Percentiles rank a stretch among this genome's conserved stretches.
These are phyloP conservation scores for Pantherophis vulpinus DNA, from an alignment of 2,797 vertebrate genomes.

Conservation along the genomic window DNA sequence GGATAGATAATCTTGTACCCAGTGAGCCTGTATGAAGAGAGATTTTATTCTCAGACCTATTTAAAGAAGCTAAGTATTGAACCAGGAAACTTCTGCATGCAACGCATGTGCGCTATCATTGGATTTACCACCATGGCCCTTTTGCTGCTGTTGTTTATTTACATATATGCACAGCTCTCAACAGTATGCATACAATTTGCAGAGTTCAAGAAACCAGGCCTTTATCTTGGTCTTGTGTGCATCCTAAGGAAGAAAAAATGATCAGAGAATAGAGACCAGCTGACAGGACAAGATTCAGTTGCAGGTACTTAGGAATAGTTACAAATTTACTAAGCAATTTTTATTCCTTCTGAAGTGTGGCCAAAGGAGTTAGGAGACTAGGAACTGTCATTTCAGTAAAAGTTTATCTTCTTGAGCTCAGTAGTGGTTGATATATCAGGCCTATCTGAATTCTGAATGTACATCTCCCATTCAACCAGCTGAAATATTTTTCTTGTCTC, in stretches of 20 bases:
- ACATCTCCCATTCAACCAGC: conserved; percentile 11
- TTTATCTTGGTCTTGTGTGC: neutral
- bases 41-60: neutral
- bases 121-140: neutral
- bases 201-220: neutral
- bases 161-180: neutral
- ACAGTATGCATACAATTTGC: neutral
- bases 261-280: neutral
- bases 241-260: neutral
- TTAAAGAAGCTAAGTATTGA: neutral
- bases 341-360: neutral
- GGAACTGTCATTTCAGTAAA: neutral
- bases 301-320: neutral
- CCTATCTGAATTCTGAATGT: conserved; percentile 18
- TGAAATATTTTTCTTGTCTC: conserved; percentile 45
- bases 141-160: neutral
- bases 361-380: neutral
- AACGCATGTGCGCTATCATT: neutral
- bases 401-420: neutral
- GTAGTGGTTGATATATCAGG: neutral
- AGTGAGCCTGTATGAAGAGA: neutral
- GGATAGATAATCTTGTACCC: neutral
- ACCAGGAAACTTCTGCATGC: neutral
- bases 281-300: neutral
- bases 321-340: neutral